Evolutionary conservation across 2,888 invertebrate species (phyloP), one percentile per base, ranked within the genome.

Genomic region (Scaptomyza cyrtandrae): DNA sequence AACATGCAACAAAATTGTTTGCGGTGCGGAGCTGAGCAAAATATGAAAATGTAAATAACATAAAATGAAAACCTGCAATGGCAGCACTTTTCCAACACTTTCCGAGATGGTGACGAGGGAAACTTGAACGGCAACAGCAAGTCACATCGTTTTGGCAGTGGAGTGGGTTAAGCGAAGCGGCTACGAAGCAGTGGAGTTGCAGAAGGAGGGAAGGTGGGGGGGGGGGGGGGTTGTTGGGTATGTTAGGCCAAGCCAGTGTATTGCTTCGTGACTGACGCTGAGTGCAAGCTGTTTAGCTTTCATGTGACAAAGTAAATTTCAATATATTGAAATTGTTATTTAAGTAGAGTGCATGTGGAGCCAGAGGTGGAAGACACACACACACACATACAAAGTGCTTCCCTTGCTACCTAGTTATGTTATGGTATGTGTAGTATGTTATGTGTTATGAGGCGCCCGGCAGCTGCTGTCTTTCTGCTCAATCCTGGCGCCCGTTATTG

Each of bases 311-410:
- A 86, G 80, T 88, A 86, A 86, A 86, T 88, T 86, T 84, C 87
- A 88, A 88, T 88, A 86, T 86, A 86, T 88, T 88, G 85, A 84
- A 86, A 86, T 81, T 84, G 80, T 88, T 84, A 85, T 86, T 85
- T 87, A 85, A 85, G 86, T 77, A 87, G 87, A 85, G 80, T 85
- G 88, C 79, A 80, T 62, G 72, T 73, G 70, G 71, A 71, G 52
- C 48, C 75, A 46, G 45, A 61, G 63, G 39, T 61, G 19, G 37
- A 41, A 49, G 33, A 49, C 6, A 49, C n/a, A 9, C 16, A 24
- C 19, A 49, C 16, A 31, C 31, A 27, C 41, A 65, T 27, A 44
- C 24, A 55, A 39, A 56, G 60, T 44, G 58, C 16, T 54, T 39
- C 37, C n/a, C 37, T 29, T 43, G 37, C 61, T 57, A 14, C 16